These are phyloP conservation scores for Gymnarchus niloticus DNA, from an alignment of 2,113 vertebrate species.

Conservation along the genomic window DNA sequence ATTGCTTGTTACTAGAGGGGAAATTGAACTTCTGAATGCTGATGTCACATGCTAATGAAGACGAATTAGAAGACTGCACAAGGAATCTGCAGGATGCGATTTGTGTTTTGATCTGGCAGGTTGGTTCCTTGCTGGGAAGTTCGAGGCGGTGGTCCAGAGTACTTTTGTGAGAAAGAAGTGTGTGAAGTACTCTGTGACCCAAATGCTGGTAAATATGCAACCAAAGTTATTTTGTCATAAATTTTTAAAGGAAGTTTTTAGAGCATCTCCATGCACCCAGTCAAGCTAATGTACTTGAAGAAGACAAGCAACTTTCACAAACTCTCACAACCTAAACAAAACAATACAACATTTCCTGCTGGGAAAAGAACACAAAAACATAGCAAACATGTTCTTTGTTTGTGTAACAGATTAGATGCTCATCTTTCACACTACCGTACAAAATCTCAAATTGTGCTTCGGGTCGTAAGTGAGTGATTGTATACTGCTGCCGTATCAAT, in stretches of 20 bases:
- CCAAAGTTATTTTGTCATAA: neutral
- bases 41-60: neutral
- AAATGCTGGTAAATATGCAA: neutral
- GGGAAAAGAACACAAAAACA: neutral
- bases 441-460: neutral
- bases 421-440: neutral
- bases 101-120: neutral
- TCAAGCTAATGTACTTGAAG: too few species aligned
- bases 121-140: neutral
- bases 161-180: neutral
- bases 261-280: neutral
- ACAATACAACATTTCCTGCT: neutral
- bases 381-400: neutral
- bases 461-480: neutral
- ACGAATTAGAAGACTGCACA: neutral
- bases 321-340: neutral
- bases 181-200: neutral
- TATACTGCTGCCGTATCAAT: neutral
- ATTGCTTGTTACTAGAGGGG: neutral
- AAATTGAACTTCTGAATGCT: neutral
- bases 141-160: neutral
- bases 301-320: neutral
- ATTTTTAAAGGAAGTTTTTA: neutral
- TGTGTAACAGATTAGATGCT: neutral
- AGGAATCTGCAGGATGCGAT: neutral